Base-by-base conservation (phyloP, 2,797 vertebrate species). In the Naso thynnoides region DNA sequence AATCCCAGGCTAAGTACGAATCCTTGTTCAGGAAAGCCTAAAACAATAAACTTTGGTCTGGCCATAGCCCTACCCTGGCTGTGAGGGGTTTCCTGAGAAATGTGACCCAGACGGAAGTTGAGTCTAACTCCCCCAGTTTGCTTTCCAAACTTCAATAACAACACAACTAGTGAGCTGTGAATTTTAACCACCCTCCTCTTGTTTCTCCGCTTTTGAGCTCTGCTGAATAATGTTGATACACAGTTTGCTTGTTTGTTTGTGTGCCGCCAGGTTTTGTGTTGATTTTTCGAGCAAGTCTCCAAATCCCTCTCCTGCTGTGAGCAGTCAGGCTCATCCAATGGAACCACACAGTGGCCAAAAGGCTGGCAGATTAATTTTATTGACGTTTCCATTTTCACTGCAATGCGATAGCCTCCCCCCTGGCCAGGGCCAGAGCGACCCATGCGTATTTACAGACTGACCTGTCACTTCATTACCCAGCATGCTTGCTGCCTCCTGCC, bases 361-460 rank as follows among this genome's bases (percentile, higher is more conserved):
- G 95, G 95, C 95, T 85, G 94, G 95, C 95, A 97, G 97, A 98
- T 98, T 98, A 96, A 97, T 98, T 97, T 98, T 99, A 98, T 98
- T 98, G 97, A 98, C 96, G 96, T 98, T 99, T 97, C 96, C 97
- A 98, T 98, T 99, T 98, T 98, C 96, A 95, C 95, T 97, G 97
- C 96, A 98, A 98, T 91, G 93, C 82, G 96, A 98, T 97, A 97
- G 95, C 95, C 95, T 96, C 94, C 88, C 94, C 93, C 91, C 96
- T 95, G 94, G 94, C 94, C 94, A 93, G 91, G 95, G 94, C 91
- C 93, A 86, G 95, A 94, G 95, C 94, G 95, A 97, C 96, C 96
- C 95, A 90, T 93, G 88, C 95, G 95, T 97, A 97, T 97, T 98
- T 97, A 97, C 96, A 96, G 96, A 97, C 96, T 96, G 96, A 98